A percentile compares a stretch with the other conserved stretches of the same genome.
These are phyloP conservation scores for Mesocricetus auratus DNA, from an alignment of 2,113 vertebrate genomes.

Conservation along the genomic window DNA sequence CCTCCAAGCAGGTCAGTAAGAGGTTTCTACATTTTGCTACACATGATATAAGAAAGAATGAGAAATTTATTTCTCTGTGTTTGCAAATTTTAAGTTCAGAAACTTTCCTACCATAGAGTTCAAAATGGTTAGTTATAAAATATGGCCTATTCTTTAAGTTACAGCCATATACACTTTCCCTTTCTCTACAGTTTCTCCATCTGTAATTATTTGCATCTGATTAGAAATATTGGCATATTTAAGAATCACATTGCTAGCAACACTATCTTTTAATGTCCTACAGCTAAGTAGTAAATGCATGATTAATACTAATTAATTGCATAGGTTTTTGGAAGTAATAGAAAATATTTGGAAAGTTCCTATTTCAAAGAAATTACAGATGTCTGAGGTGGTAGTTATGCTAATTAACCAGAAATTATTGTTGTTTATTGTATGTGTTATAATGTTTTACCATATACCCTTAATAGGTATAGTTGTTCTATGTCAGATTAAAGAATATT, in stretches of 20 bases:
- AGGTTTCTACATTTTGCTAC: constrained; percentile 8
- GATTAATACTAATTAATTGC: background rate
- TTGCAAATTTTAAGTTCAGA: background rate
- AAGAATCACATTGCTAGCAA: background rate
- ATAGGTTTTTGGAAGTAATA: background rate
- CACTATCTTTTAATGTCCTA: background rate
- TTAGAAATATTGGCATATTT: background rate
- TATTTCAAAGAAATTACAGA: background rate
- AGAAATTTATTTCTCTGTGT: constrained; percentile 25
- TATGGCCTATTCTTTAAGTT: background rate
- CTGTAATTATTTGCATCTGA: background rate
- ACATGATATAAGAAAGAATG: background rate
- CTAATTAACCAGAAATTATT: background rate
- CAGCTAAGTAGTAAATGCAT: background rate
- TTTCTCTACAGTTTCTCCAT: background rate
- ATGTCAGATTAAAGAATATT: background rate
- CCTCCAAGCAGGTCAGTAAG: background rate
- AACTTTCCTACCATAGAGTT: background rate
- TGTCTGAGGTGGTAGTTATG: background rate
- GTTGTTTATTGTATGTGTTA: background rate
- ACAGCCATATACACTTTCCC: background rate
- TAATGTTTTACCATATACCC: background rate
- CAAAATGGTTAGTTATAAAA: background rate
- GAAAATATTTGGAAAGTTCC: background rate
- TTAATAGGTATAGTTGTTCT: background rate